Evolutionary conservation across 2,888 invertebrate species (phyloP), one percentile per base, ranked within the genome.

Genomic region (Hololepta plana): DNA sequence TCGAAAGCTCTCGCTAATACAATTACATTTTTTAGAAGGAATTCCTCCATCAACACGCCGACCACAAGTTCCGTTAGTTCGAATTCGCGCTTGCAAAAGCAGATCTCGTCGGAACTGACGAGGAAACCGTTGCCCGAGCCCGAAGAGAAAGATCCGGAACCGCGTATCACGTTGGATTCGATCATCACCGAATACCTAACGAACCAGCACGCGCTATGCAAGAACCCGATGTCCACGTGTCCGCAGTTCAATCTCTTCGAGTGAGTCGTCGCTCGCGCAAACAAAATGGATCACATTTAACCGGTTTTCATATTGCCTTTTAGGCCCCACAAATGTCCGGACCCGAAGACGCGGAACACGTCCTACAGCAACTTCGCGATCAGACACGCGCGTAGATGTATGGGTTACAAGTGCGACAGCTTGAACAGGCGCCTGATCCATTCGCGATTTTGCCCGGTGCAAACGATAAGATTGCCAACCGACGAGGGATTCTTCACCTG

Each of bases 141-240:
- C 23, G 28, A 33, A 46, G 46, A 32, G 47, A 49, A 21, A 38
- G 37, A 3, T 35, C 46, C 11, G 46, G 43, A 7, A 36, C 49
- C 4, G 47, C 47, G 24, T 4, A 70, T 75, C 28, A 77, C 81
- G 0, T 59, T 96, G 12, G 84, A 90, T 52, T 79, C 81, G 21
- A 93, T 98, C 44, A 85, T 96, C 35, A 91, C 87, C 0, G 93
- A 95, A 54, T 96, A 95, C 58, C 64, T 96, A 27, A 80, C 90
- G 41, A 90, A 91, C 58, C 96, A 98, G 54, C 98, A 98, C 58
- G 80, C 93, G n/a, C 60, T 88, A 4, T 98, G 98, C 60, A 85
- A 84, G 57, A 90, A 95, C 56, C 98, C 98, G 1, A 90, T 98
- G 60, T 82, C 85, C 15, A 93, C 91, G 0, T 96, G 95, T 55